Base-by-base conservation (phyloP, 2,888 invertebrate species). In the Brachycybe producta region DNA sequence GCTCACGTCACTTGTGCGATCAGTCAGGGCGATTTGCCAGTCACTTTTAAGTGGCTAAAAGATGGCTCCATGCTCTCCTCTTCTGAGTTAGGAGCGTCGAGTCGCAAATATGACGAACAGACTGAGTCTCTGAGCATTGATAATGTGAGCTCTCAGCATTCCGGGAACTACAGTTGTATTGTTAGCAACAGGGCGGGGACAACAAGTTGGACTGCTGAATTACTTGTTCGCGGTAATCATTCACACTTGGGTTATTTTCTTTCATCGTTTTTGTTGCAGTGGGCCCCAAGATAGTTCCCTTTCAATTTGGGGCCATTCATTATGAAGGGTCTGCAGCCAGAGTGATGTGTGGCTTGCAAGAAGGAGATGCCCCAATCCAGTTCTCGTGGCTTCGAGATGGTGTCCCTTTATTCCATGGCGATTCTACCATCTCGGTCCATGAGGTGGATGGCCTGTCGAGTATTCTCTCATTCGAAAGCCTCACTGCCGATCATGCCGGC, bases 401-500 rank as follows among this genome's bases (percentile, higher is more conserved):
- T 36, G 36, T 11, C 15, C 36, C 36, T 36, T n/a, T 15, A 7
- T n/a, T 36, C 15, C n/a, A 15, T n/a, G 7, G 17, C 7, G 17
- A 36, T 68, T 70, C 36, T 59, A n/a, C 26, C 46, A 45, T 34
- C 49, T 17, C 38, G n/a, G 43, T 49, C n/a, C 30, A 36, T 15
- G 36, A 36, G 17, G 17, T 15, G n/a, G 36, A 36, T 36, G 36
- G 36, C 7, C 15, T 36, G 36, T 36, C 73, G 54, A 75, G 78
- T 55, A 66, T 78, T 45, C 68, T 83, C 49, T 75, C 56, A 5
- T 57, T 67, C 5, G 54, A 57, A 5, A 60, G 61, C 21, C 52
- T 64, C 42, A 55, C 59, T 5, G 50, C 59, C 7, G 55, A 55
- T 7, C 65, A 66, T 54, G 54, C 53, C 26, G 65, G 65, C 1